These are phyloP conservation scores for Phylloscopus whistleri DNA, from an alignment of 2,113 vertebrate species.

Conservation along the genomic window DNA sequence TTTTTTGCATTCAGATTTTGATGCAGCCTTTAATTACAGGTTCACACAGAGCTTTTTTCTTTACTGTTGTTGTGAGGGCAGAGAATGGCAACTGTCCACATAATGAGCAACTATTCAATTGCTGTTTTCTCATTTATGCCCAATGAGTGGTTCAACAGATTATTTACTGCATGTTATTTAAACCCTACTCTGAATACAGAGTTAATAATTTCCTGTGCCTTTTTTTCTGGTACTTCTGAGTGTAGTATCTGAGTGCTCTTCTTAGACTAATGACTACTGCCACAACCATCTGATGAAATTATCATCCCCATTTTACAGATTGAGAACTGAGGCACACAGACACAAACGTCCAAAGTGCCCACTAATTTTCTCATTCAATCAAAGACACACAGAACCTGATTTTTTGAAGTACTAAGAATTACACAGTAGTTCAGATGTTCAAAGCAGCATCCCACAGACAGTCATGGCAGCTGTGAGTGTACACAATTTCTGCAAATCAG, in stretches of 20 bases:
- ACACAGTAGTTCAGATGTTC: slow-evolving; percentile 28
- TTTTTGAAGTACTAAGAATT: slow-evolving; percentile 23
- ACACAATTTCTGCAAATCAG: slow-evolving; percentile 26
- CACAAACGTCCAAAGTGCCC: not conserved
- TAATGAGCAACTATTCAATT: slow-evolving; percentile 19
- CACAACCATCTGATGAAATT: slow-evolving; percentile 44
- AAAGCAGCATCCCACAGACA: slow-evolving; percentile 3
- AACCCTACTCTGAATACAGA: not conserved
- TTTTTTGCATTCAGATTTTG: not conserved
- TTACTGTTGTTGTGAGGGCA: not conserved
- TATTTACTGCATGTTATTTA: not conserved
- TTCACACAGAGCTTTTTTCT: not conserved
- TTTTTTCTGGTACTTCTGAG: slow-evolving; percentile 1
- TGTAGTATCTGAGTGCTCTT: not conserved
- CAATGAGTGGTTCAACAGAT: not conserved
- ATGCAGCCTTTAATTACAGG: not conserved
- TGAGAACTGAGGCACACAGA: slow-evolving; percentile 20
- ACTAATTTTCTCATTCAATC: slow-evolving; percentile 55
- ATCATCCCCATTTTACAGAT: not conserved
- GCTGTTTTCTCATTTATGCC: not conserved
- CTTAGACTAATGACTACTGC: slow-evolving; percentile 38
- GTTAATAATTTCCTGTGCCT: slow-evolving; percentile 22
- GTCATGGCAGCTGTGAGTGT: not conserved
- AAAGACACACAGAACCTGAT: slow-evolving; percentile 7
- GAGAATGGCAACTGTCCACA: not conserved